A percentile compares a stretch with the other conserved stretches of the same genome.
Evolutionary conservation across 2,113 vertebrate genomes (phyloP).

Genomic region (Coryphaenoides rupestris): DNA sequence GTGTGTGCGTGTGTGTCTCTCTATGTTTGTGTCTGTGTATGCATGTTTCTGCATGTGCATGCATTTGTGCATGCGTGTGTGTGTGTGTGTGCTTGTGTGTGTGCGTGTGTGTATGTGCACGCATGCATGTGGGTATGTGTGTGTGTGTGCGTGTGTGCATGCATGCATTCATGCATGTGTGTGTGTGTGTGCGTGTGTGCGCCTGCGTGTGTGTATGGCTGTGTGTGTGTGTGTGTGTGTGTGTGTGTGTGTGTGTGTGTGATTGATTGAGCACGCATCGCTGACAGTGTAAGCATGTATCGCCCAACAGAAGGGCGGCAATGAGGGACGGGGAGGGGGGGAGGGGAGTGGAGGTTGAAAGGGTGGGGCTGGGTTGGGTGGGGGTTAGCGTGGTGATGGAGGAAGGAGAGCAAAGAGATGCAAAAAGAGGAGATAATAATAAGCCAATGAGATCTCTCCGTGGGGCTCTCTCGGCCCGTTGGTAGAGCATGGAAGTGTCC

Average conservation of each 20-base stretch:
- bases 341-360: no score
- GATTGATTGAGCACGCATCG: no score
- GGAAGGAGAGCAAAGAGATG: no score
- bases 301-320: neutral
- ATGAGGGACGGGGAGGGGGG: neutral
- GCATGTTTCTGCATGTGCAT: no score
- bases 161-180: slow-evolving; percentile 23
- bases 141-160: slow-evolving; percentile 4
- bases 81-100: neutral
- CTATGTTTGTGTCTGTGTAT: no score
- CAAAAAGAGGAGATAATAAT: no score
- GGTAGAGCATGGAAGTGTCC: neutral
- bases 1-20: slow-evolving; percentile 10
- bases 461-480: neutral
- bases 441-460: neutral
- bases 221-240: neutral
- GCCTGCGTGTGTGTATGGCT: neutral
- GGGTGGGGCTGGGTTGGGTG: no score
- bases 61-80: slow-evolving; percentile 8
- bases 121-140: slow-evolving; percentile 7
- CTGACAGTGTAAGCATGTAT: no score
- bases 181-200: slow-evolving; percentile 1
- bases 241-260: no score
- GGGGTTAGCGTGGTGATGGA: no score
- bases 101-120: neutral